A percentile compares a stretch with the other conserved stretches of the same genome.
Evolutionary conservation across 2,888 invertebrate genomes (phyloP).

Genomic region (Mechanitis mazaeus): DNA sequence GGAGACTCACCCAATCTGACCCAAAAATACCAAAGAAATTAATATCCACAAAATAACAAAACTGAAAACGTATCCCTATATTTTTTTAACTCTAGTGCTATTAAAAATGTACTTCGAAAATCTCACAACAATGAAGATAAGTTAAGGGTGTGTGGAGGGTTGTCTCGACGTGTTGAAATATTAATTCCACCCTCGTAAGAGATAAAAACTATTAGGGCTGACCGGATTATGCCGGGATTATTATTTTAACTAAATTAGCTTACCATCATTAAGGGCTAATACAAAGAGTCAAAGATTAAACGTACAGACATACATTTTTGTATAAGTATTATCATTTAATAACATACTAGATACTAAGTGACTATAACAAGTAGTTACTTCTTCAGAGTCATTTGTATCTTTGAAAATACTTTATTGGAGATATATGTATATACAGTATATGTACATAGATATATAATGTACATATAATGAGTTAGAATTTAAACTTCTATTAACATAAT

Average conservation of each 20-base stretch:
- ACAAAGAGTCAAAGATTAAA: slow-evolving; percentile 46
- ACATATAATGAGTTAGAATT: too few species aligned
- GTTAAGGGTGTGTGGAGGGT: slow-evolving; percentile 27
- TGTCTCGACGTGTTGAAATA: slow-evolving; percentile 55
- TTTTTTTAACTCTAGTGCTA: not conserved
- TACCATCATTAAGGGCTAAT: slow-evolving; percentile 56
- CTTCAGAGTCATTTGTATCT: too few species aligned
- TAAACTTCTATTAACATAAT: not conserved
- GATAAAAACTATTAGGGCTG: slow-evolving; percentile 73
- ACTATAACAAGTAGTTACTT: too few species aligned
- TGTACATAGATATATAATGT: too few species aligned
- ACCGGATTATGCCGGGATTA: slow-evolving; percentile 69
- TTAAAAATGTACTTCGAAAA: slow-evolving; percentile 13
- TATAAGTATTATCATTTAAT: too few species aligned
- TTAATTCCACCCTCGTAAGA: slow-evolving; percentile 65
- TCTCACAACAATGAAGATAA: slow-evolving; percentile 34
- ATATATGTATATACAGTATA: too few species aligned
- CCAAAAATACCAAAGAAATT: too few species aligned
- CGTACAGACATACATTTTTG: too few species aligned
- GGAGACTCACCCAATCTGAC: too few species aligned
- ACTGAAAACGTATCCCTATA: not conserved
- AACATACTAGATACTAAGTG: too few species aligned
- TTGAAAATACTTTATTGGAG: too few species aligned
- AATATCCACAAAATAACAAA: not conserved
- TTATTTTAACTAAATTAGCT: slow-evolving; percentile 76